Base-by-base conservation (phyloP, 2,797 vertebrate species). In the Onychomys arenicola region DNA sequence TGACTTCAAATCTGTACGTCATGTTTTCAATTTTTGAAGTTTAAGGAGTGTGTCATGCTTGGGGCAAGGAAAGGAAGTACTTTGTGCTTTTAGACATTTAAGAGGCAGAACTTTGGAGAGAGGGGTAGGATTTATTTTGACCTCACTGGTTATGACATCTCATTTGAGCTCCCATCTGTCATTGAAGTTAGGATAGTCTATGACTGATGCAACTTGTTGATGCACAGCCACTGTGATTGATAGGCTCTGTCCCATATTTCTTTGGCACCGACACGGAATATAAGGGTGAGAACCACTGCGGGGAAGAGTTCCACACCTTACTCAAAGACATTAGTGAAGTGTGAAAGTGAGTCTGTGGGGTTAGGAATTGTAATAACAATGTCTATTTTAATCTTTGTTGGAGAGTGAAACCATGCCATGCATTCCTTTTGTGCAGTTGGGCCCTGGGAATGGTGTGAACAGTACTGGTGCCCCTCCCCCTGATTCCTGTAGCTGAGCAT, bases 101-200 rank as follows among this genome's bases (percentile, higher is more conserved):
- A 61, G 21, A 52, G 43, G 40, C 78, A 95, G 76, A 27, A 32
- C 12, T 84, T 73, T 69, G 43, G 78, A 57, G 29, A n/a, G 52
- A 63, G 5, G 37, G 14, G 5, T 46, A 25, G 69, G 29, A 4
- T 19, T 83, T 55, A 25, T 37, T 71, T 96, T 81, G 46, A 76
- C 29, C 8, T 13, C 1, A 8, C n/a, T 37, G 5, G 37, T 77
- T 29, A 12, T 13, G n/a, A 27, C 5, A 1, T 76, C 17, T 2
- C 23, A 49, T 73, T 61, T 13, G 29, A 34, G 86, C 57, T 93
- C 46, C 65, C 6, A 1, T 40, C 7, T 25, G 13, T 32, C 2
- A 5, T 17, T 0, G 0, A 7, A 55, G 65, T 27, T 34, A 69
- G 32, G 43, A 16, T 19, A 9, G 25, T 16, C 5, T 59, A 5